Percentiles rank a stretch among this genome's conserved stretches.
Evolutionary conservation across 37 sponge, comb jelly and placozoan species (phyloP).

Genomic region (Halichondria panicea): DNA sequence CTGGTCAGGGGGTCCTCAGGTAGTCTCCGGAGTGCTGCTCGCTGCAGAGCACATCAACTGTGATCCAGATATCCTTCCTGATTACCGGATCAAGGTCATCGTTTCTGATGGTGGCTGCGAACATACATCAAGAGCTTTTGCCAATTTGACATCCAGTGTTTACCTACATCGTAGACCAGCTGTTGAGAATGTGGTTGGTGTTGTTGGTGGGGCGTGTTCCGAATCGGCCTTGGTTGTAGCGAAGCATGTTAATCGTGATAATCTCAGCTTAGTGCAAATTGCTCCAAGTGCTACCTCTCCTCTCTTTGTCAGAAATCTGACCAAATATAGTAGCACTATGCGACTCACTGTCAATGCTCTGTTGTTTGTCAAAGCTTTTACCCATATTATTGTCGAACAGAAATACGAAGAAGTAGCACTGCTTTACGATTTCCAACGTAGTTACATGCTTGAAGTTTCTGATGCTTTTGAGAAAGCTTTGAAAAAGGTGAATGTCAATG

Average conservation of each 20-base stretch:
- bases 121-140: not conserved
- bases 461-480: not conserved
- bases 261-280: not conserved
- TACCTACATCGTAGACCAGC: not conserved
- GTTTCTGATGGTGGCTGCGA: conserved; percentile 19
- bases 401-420: not conserved
- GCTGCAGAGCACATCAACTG: conserved; percentile 26
- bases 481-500: no score
- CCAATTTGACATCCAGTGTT: not conserved
- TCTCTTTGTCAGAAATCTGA: not conserved
- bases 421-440: conserved; percentile 1
- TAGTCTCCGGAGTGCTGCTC: conserved; percentile 2
- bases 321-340: conserved; percentile 12
- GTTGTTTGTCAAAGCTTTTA: not conserved
- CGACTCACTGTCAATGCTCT: not conserved
- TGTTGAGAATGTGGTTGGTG: conserved; percentile 27
- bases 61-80: conserved; percentile 7
- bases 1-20: not conserved
- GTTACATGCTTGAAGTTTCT: not conserved
- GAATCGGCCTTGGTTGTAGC: conserved; percentile 14
- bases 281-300: conserved; percentile 9
- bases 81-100: conserved; percentile 9
- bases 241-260: not conserved
- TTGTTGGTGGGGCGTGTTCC: conserved; percentile 40
- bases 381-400: not conserved